Conservation (phyloP, 2,888 invertebrate species). For the Troides oblongomaculatus region DNA sequence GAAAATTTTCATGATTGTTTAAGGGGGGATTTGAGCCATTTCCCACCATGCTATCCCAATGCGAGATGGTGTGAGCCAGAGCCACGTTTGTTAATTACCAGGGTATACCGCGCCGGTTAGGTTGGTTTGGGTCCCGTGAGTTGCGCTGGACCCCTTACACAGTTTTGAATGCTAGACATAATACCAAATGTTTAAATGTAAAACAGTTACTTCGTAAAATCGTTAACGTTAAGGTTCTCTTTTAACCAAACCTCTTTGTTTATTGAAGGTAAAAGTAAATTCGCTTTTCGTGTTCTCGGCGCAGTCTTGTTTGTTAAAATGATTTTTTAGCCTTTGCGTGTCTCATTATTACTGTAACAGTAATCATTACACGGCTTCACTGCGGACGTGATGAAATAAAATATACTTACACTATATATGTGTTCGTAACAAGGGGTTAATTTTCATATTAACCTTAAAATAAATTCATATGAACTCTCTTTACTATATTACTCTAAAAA, state of each 20-base stretch:
- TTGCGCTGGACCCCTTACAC: no score
- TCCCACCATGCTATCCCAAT: no score
- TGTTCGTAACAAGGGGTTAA: neutral
- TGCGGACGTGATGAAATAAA: neutral
- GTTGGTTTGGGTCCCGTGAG: no score
- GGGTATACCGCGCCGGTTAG: no score
- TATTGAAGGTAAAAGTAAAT: conserved; percentile 15
- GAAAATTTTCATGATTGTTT: no score
- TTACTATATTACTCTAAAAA: no score
- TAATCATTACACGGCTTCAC: neutral
- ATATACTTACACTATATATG: neutral
- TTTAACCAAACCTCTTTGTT: neutral
- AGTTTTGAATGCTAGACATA: no score
- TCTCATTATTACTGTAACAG: conserved; percentile 6
- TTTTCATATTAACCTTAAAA: neutral
- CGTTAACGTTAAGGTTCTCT: neutral
- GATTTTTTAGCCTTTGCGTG: conserved; percentile 13
- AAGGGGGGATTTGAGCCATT: no score
- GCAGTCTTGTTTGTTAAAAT: neutral
- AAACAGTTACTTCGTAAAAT: neutral
- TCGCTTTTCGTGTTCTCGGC: conserved; percentile 8
- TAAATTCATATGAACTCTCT: no score
- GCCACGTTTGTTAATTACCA: no score
- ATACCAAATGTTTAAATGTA: neutral
- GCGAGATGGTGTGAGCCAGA: no score